phyloP scores from a whole-genome alignment of 1,140 invertebrate species.

The Dryas iulia region DNA sequence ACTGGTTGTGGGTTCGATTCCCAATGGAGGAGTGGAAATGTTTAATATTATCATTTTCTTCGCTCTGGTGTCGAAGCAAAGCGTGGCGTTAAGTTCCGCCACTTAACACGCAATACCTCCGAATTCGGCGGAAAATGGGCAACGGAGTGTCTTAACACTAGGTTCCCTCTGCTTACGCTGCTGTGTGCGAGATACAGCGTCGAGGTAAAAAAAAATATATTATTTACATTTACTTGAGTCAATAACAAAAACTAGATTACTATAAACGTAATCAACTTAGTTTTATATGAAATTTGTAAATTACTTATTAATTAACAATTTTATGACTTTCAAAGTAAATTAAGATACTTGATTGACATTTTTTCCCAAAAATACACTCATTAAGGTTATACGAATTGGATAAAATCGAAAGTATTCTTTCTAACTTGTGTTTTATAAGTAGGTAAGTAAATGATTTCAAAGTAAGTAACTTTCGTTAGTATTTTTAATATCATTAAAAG shows the following conservation, averaged over 20 bases:
- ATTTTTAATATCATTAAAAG: not conserved
- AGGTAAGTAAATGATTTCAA: not conserved
- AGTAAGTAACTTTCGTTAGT: not conserved
- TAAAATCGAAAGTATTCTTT: not conserved
- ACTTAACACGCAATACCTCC: no score
- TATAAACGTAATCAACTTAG: not conserved
- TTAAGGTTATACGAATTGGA: not conserved
- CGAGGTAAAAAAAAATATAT: no score
- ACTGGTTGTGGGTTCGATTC: no score
- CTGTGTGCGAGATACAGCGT: no score
- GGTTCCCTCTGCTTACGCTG: no score
- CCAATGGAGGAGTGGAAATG: no score
- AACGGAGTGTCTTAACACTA: no score
- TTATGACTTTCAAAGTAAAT: constrained; percentile 2
- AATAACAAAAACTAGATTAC: not conserved
- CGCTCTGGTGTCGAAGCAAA: no score
- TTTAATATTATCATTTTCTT: no score
- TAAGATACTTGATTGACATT: not conserved
- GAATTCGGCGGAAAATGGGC: no score
- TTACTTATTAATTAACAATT: constrained; percentile 8
- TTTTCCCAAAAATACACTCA: not conserved
- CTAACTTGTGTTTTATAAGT: not conserved
- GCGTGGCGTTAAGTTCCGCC: no score
- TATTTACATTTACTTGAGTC: not conserved
- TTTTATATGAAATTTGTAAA: not conserved